Conservation (phyloP, 2,888 invertebrate genomes). For the Apamea crenata region DNA sequence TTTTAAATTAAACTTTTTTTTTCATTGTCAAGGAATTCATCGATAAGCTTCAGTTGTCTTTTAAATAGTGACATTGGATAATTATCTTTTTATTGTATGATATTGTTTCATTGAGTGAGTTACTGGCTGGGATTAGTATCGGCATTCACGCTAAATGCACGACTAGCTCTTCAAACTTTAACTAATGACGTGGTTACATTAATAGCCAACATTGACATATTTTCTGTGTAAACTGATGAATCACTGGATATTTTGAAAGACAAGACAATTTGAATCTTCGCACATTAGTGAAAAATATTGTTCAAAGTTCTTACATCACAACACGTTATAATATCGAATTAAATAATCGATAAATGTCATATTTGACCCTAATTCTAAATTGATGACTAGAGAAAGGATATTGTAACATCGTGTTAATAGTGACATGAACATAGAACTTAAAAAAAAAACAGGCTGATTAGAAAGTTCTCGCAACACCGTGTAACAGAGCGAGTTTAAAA, state of each 20-base stretch:
- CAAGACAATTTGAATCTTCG: not conserved
- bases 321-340: not conserved
- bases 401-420: conserved; percentile 11
- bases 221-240: conserved; percentile 30
- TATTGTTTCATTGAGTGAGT: conserved; percentile 24
- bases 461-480: conserved; percentile 57
- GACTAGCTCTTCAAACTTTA: conserved; percentile 21
- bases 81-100: conserved; percentile 3
- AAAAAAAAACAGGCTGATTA: conserved; percentile 45
- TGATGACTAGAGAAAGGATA: conserved; percentile 24
- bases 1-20: conserved; percentile 40
- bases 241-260: conserved; percentile 3
- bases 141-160: conserved; percentile 17
- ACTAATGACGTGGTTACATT: conserved; percentile 4
- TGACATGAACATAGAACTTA: not conserved
- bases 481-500: conserved; percentile 33
- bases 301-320: not conserved
- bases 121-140: not conserved
- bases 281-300: not conserved
- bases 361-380: conserved; percentile 19
- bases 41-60: conserved; percentile 45
- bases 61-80: conserved; percentile 25
- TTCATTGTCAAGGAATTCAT: conserved; percentile 50
- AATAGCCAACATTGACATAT: conserved; percentile 40
- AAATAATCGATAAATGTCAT: conserved; percentile 20